These are phyloP conservation scores for Pseudachorutes palmiensis DNA, from an alignment of 1,140 invertebrate genomes.

Conservation along the genomic window DNA sequence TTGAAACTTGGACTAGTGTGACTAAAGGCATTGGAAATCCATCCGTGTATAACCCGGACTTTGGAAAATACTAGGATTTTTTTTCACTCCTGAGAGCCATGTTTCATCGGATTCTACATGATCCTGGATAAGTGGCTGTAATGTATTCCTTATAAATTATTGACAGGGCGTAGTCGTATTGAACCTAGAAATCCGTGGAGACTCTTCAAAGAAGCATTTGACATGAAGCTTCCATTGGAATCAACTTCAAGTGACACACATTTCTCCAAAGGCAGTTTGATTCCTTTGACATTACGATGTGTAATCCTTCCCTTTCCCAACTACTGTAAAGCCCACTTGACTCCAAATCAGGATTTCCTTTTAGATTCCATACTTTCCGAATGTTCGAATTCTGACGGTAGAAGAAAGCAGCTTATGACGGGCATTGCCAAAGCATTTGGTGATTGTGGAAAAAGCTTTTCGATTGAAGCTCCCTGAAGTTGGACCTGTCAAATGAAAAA, in stretches of 20 bases:
- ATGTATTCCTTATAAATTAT: constrained; percentile 3
- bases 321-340: neutral
- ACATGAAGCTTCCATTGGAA: neutral
- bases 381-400: neutral
- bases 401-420: neutral
- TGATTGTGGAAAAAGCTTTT: neutral
- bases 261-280: too few species aligned
- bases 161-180: neutral
- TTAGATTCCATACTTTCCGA: neutral
- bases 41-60: too few species aligned
- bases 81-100: neutral
- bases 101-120: neutral
- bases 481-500: neutral
- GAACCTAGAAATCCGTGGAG: neutral
- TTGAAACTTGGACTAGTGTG: too few species aligned
- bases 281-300: neutral
- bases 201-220: neutral
- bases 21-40: too few species aligned
- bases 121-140: neutral
- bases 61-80: too few species aligned
- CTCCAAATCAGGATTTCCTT: neutral
- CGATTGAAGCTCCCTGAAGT: neutral
- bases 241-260: neutral
- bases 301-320: neutral
- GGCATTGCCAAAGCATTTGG: neutral